Base-by-base conservation (phyloP, 2,113 vertebrate species). In the Erpornis zantholeuca region DNA sequence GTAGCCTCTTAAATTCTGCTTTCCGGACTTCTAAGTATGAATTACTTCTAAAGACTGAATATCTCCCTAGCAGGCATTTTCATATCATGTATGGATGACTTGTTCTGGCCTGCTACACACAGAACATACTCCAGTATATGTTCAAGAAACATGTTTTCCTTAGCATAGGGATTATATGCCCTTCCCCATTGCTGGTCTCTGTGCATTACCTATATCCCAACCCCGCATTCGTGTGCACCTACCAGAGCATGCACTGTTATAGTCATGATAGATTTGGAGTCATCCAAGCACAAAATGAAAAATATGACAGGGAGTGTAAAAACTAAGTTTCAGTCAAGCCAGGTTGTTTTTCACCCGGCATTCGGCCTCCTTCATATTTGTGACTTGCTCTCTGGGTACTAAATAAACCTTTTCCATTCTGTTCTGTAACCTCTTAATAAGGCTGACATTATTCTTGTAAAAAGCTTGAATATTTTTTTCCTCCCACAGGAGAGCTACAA, bases 31-130 rank as follows among this genome's bases (percentile, higher is more conserved):
- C 38, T 76, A 73, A 82, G 22, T 93, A 84, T 66, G 35, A 96
- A 94, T 97, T 97, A 93, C 72, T 96, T 97, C 85, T 92, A 60
- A 65, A 92, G 69, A 60, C 53, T 75, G 81, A 88, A 27, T 36
- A 68, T 50, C 18, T 77, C 86, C 91, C 84, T 57, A 33, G 38
- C 47, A 92, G 92, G 76, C 50, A 95, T 97, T 78, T 90, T 47
- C 64, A 9, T 69, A 36, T 86, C 80, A 93, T 60, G 91, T 80
- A 88, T n/a, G 86, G 76, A 79, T 80, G 10, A 79, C 53, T 97
- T 49, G 23, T 33, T 91, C 47, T 93, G 53, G n/a, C 63, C 72
- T 65, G 59, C 71, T 79, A 88, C 78, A 79, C 63, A 73, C 79
- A 92, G 82, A 90, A 36, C 35, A 64, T 52, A 82, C 35, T 82